Conservation (phyloP, 1,140 invertebrate species). For the Philotrypesis tridentata region DNA sequence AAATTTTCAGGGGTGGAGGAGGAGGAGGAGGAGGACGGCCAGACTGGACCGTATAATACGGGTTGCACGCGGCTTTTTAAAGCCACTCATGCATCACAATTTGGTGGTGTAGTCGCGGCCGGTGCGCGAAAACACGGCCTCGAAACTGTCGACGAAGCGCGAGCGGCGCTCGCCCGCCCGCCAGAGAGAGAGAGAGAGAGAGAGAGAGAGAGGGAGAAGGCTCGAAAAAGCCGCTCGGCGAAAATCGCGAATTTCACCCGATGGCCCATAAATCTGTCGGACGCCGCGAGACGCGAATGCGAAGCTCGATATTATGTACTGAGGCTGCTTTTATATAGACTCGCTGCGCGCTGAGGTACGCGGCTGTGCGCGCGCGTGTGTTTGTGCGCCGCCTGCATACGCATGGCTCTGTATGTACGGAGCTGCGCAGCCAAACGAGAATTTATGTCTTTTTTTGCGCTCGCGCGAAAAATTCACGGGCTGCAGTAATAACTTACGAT, state of each 20-base stretch:
- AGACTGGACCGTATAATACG: conserved; percentile 42
- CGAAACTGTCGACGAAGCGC: conserved; percentile 37
- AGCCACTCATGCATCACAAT: conserved; percentile 62
- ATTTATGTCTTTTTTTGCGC: conserved; percentile 30
- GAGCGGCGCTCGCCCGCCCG: neutral
- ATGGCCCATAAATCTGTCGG: conserved; percentile 40
- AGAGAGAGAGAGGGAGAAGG: neutral
- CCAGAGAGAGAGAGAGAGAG: too few relatives aligned
- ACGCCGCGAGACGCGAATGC: neutral
- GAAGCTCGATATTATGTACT: conserved; percentile 41
- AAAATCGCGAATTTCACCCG: conserved; percentile 34
- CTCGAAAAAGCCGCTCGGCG: conserved; percentile 29
- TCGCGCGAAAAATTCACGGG: neutral
- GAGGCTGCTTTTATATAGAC: conserved; percentile 38
- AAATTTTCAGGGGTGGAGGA: conserved; percentile 54
- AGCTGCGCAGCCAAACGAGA: conserved; percentile 39
- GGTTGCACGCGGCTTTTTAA: conserved; percentile 53
- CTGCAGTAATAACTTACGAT: conserved; percentile 34
- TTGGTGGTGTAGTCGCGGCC: conserved; percentile 43
- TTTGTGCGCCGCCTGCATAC: neutral
- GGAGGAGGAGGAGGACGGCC: neutral
- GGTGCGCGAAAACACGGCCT: conserved; percentile 35
- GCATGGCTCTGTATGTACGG: neutral
- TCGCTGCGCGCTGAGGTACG: neutral
- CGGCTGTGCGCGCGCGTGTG: neutral